A percentile compares a stretch with the other conserved stretches of the same genome.
Conservation (phyloP, 2,888 invertebrate genomes). For the Shargacucullia verbasci region DNA sequence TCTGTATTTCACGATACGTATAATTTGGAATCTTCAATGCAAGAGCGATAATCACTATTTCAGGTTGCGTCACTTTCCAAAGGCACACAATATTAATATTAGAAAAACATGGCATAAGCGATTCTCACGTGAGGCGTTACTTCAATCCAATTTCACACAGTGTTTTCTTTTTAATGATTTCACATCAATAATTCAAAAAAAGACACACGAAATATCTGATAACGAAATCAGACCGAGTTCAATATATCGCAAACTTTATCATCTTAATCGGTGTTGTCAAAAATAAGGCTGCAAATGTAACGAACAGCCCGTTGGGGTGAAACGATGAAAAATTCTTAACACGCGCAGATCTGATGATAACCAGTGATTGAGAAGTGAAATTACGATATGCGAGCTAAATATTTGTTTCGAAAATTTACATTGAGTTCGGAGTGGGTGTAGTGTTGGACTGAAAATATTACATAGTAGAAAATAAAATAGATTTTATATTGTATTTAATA, state of each 20-base stretch:
- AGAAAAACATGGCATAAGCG: too few species aligned
- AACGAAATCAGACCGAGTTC: constrained; percentile 33
- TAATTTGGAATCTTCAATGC: too few species aligned
- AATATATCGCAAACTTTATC: constrained; percentile 63
- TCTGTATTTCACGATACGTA: too few species aligned
- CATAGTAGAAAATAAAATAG: not conserved
- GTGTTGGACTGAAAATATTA: constrained; percentile 7
- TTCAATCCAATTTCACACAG: too few species aligned
- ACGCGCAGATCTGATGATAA: constrained; percentile 62
- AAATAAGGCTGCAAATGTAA: constrained; percentile 59
- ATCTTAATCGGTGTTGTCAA: constrained; percentile 68
- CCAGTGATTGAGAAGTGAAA: constrained; percentile 65
- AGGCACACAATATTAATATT: too few species aligned
- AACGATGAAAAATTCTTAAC: constrained; percentile 65
- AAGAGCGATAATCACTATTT: too few species aligned
- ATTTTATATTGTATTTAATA: too few species aligned
- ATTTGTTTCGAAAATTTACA: constrained; percentile 49
- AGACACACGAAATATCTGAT: constrained; percentile 18
- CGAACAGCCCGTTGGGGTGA: constrained; percentile 24
- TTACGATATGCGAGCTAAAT: constrained; percentile 56
- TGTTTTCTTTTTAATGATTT: too few species aligned
- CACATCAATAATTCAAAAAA: not conserved
- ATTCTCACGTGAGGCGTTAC: too few species aligned
- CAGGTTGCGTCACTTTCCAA: too few species aligned
- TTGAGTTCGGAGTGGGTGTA: constrained; percentile 10